Evolutionary conservation across 2,888 invertebrate genomes (phyloP), one percentile per base, ranked within the genome.

Genomic region (Oscheius onirici): DNA sequence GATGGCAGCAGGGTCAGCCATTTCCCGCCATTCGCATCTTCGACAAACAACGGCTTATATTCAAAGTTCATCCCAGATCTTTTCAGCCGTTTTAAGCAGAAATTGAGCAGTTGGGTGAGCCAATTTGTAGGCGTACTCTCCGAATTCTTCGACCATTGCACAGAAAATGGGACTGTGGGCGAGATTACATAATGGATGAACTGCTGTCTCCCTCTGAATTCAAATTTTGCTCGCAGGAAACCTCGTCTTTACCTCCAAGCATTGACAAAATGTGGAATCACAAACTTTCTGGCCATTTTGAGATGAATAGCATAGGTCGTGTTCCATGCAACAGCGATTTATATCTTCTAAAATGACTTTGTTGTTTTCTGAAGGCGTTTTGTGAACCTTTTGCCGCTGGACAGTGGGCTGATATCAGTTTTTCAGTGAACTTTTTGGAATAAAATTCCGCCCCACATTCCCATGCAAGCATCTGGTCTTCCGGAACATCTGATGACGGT

Each of bases 361-460:
- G 5, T 8, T 22, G 52, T 34, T 13, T 28, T 3, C n/a, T 57
- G 2, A 57, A 28, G n/a, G n/a, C n/a, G n/a, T n/a, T n/a, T 28
- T 17, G 13, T 20, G 15, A 22, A 57, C 57, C 20, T 57, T 57
- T 57, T 22, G 57, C 57, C 20, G 17, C n/a, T 6, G 57, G 57
- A 57, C 57, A 57, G 40, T 26, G 34, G 3, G 28, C 34, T 3
- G 28, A 13, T 13, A 57, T 28, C 34, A 57, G 28, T 20, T 57
- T 28, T 28, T 57, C 57, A n/a, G 34, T 57, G n/a, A 57, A 26
- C 40, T 8, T 57, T n/a, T 57, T 57, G 15, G 57, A 17, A 57
- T 57, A 57, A 20, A 26, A 57, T 28, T 57, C 57, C 2, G 57
- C 34, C 20, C 57, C 57, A 40, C 57, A 57, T 57, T 57, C 57